Evolutionary conservation across 2,888 invertebrate species (phyloP), one percentile per base, ranked within the genome.

Genomic region (Chironomus riparius): DNA sequence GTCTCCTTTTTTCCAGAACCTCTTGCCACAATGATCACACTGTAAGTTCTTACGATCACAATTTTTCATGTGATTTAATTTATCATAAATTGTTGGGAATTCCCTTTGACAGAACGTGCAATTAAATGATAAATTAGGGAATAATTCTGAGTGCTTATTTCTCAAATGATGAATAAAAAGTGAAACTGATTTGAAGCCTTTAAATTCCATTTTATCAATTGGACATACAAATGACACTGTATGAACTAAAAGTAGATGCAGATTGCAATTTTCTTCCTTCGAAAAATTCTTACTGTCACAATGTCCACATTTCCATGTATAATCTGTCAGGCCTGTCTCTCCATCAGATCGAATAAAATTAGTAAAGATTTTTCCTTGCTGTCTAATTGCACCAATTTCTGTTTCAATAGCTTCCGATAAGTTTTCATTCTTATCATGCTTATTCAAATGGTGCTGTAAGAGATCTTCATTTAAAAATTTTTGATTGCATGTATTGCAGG

Each of bases 21-120:
- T 68, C 13, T 73, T 73, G 18, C n/a, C 48, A 48, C 74, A 74
- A 24, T 74, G 74, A 48, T 74, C 74, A 48, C 74, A 74, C n/a
- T 21, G 15, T 22, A 68, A 24, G 10, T 68, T 47, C 13, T 74
- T 74, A 3, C 13, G 4, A 10, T 47, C 38, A 15, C 74, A 74
- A 4, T 6, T 47, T 65, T 74, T 74, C 74, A 74, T 74, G 21
- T 74, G 74, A 4, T n/a, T 10, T 47, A 74, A 68, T 65, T 74
- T 74, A 18, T 74, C 74, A 22, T 68, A 74, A 47, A 68, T 68
- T 12, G 65, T 38, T 0, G 74, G n/a, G 38, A 74, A 74, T 15
- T 47, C 28, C 0, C 4, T 24, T n/a, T 65, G n/a, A 47, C 74
- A 74, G 10, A 68, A 48, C 12, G 72, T 61, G 12, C 72, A 72